phyloP scores from a whole-genome alignment of 1,140 invertebrate species.

The Drosophila biarmipes region DNA sequence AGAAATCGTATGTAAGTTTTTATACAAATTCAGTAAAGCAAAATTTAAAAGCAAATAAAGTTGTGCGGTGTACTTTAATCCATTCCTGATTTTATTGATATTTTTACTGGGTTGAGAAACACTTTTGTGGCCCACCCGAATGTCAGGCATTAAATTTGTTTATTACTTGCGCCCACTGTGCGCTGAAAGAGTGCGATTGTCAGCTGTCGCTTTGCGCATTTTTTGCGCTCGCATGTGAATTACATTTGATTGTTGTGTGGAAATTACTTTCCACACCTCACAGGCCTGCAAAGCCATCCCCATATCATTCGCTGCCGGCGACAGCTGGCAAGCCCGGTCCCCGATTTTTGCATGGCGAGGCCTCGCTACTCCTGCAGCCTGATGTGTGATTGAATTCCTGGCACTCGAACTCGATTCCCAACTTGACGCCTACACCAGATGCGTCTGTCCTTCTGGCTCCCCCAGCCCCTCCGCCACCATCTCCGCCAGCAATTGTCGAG shows the following conservation, averaged over 20 bases:
- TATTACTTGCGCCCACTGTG: slow-evolving; percentile 19
- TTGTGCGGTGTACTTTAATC: too few species aligned
- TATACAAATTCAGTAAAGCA: not conserved
- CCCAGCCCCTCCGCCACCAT: not conserved
- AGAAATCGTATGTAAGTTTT: too few species aligned
- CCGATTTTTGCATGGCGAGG: slow-evolving; percentile 1
- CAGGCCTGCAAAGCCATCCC: slow-evolving; percentile 4
- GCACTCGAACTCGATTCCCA: slow-evolving; percentile 48
- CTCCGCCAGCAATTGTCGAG: slow-evolving; percentile 17
- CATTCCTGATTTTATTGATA: not conserved
- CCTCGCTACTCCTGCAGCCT: slow-evolving; percentile 43
- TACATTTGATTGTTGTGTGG: slow-evolving; percentile 72
- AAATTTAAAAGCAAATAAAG: not conserved
- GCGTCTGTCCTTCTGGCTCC: slow-evolving; percentile 8
- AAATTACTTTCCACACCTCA: slow-evolving; percentile 65
- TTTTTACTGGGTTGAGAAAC: not conserved
- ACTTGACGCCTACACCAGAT: slow-evolving; percentile 44
- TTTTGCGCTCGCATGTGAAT: slow-evolving; percentile 56
- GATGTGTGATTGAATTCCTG: slow-evolving; percentile 79
- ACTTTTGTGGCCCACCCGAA: not conserved
- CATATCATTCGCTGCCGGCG: slow-evolving; percentile 49
- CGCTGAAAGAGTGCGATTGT: slow-evolving; percentile 33
- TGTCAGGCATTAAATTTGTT: slow-evolving; percentile 12
- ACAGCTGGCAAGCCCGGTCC: slow-evolving; percentile 33
- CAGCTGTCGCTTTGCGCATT: slow-evolving; percentile 63